These are phyloP conservation scores for Saccostrea echinata DNA, from an alignment of 1,140 invertebrate species.

Conservation along the genomic window DNA sequence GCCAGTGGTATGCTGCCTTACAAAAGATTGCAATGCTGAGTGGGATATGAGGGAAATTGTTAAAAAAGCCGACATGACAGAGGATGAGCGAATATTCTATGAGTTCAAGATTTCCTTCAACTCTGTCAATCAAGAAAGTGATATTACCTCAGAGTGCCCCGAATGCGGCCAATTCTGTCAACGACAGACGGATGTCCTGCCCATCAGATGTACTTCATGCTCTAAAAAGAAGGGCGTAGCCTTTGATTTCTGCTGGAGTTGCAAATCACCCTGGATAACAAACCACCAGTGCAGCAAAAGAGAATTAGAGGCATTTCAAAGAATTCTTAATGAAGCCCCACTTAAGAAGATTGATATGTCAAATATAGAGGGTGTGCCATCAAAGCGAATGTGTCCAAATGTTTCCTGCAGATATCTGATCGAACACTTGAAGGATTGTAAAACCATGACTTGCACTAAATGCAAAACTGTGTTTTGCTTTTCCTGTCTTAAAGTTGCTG, in stretches of 20 bases:
- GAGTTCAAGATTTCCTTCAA: not conserved
- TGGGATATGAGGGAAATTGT: not conserved
- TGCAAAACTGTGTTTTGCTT: not conserved
- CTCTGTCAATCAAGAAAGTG: not conserved
- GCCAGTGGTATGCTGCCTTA: not conserved
- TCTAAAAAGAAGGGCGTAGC: not conserved
- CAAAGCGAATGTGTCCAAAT: not conserved
- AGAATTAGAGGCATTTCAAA: not conserved
- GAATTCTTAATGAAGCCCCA: not conserved
- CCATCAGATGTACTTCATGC: not conserved
- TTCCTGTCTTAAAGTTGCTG: not conserved
- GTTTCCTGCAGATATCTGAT: not conserved
- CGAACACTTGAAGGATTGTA: not conserved
- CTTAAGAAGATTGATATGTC: not conserved
- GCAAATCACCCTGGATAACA: not conserved
- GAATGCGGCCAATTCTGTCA: not conserved
- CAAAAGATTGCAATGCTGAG: not conserved
- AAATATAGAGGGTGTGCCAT: not conserved
- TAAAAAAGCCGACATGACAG: not conserved
- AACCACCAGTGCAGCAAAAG: not conserved
- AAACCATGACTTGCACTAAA: not conserved
- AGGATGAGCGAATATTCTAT: not conserved
- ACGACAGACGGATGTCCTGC: not conserved
- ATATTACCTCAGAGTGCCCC: not conserved
- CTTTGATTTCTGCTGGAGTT: not conserved